A percentile compares a stretch with the other conserved stretches of the same genome.
Evolutionary conservation across 37 sponge, comb jelly and placozoan genomes (phyloP).

Genomic region (Amphimedon queenslandica): DNA sequence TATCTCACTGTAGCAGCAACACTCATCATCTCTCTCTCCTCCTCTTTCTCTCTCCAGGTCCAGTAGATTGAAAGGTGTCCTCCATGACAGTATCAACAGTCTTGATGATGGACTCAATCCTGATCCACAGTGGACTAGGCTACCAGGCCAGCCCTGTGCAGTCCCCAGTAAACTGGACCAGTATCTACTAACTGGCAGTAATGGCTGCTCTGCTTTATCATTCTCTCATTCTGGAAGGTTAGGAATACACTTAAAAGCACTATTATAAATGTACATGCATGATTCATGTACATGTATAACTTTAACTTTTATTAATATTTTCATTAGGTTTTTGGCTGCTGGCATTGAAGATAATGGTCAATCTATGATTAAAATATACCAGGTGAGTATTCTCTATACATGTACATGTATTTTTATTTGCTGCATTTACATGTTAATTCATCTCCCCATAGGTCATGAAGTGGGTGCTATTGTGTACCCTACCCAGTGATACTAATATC

Average conservation of each 20-base stretch:
- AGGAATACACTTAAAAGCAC: background rate
- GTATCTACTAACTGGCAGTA: constrained; percentile 24
- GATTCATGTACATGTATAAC: too few relatives aligned
- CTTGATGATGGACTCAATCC: too few relatives aligned
- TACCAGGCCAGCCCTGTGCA: constrained; percentile 75
- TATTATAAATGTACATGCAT: too few relatives aligned
- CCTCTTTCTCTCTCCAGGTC: too few relatives aligned
- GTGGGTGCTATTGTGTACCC: background rate
- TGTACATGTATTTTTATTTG: too few relatives aligned
- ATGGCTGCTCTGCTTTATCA: constrained; percentile 63
- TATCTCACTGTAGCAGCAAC: too few relatives aligned
- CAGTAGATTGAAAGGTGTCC: too few relatives aligned
- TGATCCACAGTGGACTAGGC: constrained; percentile 23
- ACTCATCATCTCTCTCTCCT: too few relatives aligned
- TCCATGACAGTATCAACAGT: too few relatives aligned
- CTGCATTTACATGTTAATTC: too few relatives aligned
- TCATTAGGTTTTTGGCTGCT: constrained; percentile 31
- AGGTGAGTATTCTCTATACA: constrained; percentile 30
- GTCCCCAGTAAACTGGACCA: constrained; percentile 48
- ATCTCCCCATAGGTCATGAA: background rate
- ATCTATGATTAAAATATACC: constrained; percentile 30
- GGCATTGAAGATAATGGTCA: constrained; percentile 21
- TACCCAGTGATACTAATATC: constrained; percentile 48
- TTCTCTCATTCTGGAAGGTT: constrained; percentile 78
- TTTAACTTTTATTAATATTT: too few relatives aligned